Base-by-base conservation (phyloP, 2,797 vertebrate species). In the Mionectes olivaceus region DNA sequence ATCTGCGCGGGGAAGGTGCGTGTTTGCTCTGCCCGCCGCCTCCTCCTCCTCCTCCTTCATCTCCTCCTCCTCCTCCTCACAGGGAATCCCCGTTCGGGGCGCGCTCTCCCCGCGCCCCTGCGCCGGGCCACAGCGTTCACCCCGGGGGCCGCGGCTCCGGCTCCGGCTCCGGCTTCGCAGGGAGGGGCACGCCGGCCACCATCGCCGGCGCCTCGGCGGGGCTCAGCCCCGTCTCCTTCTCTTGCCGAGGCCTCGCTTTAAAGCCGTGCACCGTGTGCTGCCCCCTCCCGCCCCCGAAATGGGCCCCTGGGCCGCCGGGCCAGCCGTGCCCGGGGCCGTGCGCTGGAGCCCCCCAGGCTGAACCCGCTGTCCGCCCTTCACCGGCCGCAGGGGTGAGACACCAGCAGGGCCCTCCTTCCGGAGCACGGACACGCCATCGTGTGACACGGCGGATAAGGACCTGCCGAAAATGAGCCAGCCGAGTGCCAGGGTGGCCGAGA, bases 401-500 rank as follows among this genome's bases (percentile, higher is more conserved):
- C 13, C 41, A 8, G 30, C 57, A 1, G 0, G n/a, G 19, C 11
- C 3, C 2, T 33, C 6, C 43, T 10, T 16, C 10, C 3, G 64
- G 27, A 57, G 4, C 39, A 3, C 3, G 17, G 69, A 2, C 0
- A 1, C 41, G 16, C 13, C 16, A 1, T 44, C 0, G 9, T 2
- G 6, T 65, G 35, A 3, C 23, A 4, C 73, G 4, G 65, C 6
- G 11, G 33, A 8, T 32, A 32, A 33, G 18, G 21, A 27, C n/a
- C 37, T 13, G 50, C 44, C 32, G 59, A 35, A 19, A 10, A 4
- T 6, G 52, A 46, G 59, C 80, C 46, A 7, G 71, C n/a, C 50
- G 37, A 52, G 65, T 39, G 65, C 14, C 37, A 65, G 8, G 57
- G 52, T 13, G 44, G 30, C 30, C 33, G 4, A 3, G 57, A 33